phyloP scores from a whole-genome alignment of 2,888 invertebrate genomes.

The Eristalis pertinax region DNA sequence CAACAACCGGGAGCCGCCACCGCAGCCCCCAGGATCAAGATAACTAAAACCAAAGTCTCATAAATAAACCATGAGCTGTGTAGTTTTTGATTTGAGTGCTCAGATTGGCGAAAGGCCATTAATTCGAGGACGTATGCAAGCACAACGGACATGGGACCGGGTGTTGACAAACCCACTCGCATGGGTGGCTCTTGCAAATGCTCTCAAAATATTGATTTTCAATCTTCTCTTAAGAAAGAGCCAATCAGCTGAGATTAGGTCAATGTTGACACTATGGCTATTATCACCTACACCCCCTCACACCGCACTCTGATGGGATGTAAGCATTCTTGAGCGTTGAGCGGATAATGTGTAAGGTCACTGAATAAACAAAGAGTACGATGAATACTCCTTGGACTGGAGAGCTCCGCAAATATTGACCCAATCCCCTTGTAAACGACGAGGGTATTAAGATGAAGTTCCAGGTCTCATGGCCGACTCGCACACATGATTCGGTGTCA shows the following conservation, averaged over 20 bases:
- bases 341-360: constrained; percentile 64
- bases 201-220: constrained; percentile 67
- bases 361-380: constrained; percentile 56
- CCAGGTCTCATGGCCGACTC: not conserved
- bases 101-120: constrained; percentile 50
- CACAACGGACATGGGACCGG: not conserved
- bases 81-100: constrained; percentile 31
- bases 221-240: constrained; percentile 11
- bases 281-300: constrained; percentile 29
- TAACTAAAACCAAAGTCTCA: constrained; percentile 3
- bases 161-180: not conserved
- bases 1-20: not conserved
- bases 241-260: constrained; percentile 69
- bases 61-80: constrained; percentile 54
- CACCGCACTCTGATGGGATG: not conserved
- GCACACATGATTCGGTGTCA: not conserved
- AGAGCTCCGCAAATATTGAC: constrained; percentile 61
- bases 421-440: constrained; percentile 41
- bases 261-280: constrained; percentile 59
- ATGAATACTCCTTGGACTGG: constrained; percentile 33
- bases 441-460: constrained; percentile 21
- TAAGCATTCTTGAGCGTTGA: constrained; percentile 57
- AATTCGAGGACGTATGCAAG: constrained; percentile 35
- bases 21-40: not conserved
- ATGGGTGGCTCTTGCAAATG: constrained; percentile 4